A percentile compares a stretch with the other conserved stretches of the same genome.
phyloP scores from a whole-genome alignment of 2,113 vertebrate genomes.

The Anas platyrhynchos region DNA sequence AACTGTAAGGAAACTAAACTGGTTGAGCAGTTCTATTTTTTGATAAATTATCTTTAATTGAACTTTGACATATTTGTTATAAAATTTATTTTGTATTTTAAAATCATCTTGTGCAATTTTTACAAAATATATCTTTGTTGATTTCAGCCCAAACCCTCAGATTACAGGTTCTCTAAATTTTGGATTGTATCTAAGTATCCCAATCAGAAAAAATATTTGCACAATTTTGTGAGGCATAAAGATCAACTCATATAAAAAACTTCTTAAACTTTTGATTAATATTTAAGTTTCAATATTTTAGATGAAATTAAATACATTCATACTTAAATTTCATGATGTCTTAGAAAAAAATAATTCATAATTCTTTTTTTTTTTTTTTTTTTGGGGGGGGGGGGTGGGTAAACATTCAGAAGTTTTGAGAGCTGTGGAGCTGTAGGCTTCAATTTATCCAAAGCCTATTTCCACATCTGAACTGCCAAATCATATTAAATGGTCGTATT shows the following conservation, averaged over 20 bases:
- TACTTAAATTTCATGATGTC: not conserved
- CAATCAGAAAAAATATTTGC: not conserved
- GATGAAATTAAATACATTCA: not conserved
- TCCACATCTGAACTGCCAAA: not conserved
- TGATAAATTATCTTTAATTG: not conserved
- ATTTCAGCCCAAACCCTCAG: not conserved
- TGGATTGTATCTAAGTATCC: not conserved
- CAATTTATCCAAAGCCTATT: not conserved
- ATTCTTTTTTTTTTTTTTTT: not conserved
- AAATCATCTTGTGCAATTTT: not conserved
- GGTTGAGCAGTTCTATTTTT: not conserved
- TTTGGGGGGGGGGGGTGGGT: not conserved
- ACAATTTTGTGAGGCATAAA: not conserved
- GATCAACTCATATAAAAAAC: not conserved
- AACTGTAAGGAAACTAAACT: not conserved
- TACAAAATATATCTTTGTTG: not conserved
- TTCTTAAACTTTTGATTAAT: not conserved
- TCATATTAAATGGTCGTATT: not conserved
- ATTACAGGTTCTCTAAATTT: not conserved
- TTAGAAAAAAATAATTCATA: not conserved
- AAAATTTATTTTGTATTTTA: not conserved
- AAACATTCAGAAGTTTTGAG: not conserved
- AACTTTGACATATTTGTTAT: not conserved
- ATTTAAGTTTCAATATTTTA: not conserved
- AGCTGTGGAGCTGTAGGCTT: not conserved